These are phyloP conservation scores for Verasper variegatus DNA, from an alignment of 2,113 vertebrate species.

Conservation along the genomic window DNA sequence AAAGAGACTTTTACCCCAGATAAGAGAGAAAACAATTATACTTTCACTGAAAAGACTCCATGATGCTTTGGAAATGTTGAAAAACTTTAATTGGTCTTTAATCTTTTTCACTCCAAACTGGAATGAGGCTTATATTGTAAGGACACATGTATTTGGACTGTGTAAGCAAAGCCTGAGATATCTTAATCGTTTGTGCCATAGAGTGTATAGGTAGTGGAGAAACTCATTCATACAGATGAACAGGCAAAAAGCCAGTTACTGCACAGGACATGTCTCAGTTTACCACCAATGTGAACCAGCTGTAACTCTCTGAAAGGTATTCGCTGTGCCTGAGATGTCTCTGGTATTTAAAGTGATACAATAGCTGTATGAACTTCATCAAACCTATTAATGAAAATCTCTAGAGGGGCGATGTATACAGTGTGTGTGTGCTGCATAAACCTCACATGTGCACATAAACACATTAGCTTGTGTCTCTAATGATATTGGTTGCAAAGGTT, in stretches of 20 bases:
- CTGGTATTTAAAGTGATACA: too few species aligned
- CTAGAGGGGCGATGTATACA: too few species aligned
- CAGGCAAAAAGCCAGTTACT: background rate
- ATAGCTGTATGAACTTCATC: too few species aligned
- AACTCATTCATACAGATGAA: background rate
- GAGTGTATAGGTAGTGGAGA: background rate
- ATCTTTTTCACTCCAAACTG: too few species aligned
- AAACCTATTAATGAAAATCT: too few species aligned
- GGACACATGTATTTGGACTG: background rate
- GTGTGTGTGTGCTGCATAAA: too few species aligned
- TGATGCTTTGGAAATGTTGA: background rate
- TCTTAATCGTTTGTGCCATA: too few species aligned
- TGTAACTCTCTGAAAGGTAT: too few species aligned
- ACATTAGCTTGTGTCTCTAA: too few species aligned
- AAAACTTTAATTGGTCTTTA: background rate
- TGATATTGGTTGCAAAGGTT: too few species aligned
- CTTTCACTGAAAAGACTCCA: constrained; percentile 1
- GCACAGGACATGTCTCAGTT: background rate
- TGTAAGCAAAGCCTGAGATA: background rate
- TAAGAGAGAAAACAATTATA: constrained; percentile 32
- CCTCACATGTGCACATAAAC: too few species aligned
- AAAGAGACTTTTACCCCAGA: constrained; percentile 26
- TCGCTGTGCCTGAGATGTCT: too few species aligned
- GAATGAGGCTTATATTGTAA: background rate
- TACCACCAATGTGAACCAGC: background rate